Conservation (phyloP, 2,888 invertebrate genomes). For the Brenthis hecate region DNA sequence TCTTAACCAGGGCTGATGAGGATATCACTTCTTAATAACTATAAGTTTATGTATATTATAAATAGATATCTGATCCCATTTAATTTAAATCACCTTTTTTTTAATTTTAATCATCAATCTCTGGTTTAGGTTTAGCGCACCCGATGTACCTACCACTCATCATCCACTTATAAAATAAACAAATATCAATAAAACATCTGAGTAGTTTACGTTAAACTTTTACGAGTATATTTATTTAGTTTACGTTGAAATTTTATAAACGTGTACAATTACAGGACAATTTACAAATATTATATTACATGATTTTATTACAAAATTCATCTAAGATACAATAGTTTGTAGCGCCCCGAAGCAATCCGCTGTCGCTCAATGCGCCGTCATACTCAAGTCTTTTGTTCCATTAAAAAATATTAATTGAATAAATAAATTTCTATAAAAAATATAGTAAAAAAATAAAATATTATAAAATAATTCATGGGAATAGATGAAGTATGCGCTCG, state of each 20-base stretch:
- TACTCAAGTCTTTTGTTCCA: background rate
- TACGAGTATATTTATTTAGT: constrained; percentile 34
- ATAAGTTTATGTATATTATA: too few relatives aligned
- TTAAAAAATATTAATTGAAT: background rate
- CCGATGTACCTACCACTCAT: too few relatives aligned
- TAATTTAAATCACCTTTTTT: too few relatives aligned
- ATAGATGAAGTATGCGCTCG: constrained; percentile 8
- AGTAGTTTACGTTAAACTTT: constrained; percentile 16
- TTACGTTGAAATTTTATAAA: constrained; percentile 26
- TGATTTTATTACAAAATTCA: constrained; percentile 6
- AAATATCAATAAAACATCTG: constrained; percentile 7
- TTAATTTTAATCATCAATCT: too few relatives aligned
- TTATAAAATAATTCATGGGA: background rate
- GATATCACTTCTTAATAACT: too few relatives aligned
- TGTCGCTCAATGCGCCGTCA: constrained; percentile 31
- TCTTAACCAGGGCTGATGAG: too few relatives aligned
- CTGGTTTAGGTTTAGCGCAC: too few relatives aligned
- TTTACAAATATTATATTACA: constrained; percentile 11
- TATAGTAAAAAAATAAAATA: background rate
- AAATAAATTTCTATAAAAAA: constrained; percentile 6
- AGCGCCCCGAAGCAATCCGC: constrained; percentile 14
- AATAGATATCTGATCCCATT: too few relatives aligned
- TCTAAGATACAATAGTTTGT: constrained; percentile 12
- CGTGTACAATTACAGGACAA: constrained; percentile 30
- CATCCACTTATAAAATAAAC: background rate